A percentile compares a stretch with the other conserved stretches of the same genome.
phyloP scores from a whole-genome alignment of 2,888 invertebrate species.

The Stenoptilia bipunctidactyla region DNA sequence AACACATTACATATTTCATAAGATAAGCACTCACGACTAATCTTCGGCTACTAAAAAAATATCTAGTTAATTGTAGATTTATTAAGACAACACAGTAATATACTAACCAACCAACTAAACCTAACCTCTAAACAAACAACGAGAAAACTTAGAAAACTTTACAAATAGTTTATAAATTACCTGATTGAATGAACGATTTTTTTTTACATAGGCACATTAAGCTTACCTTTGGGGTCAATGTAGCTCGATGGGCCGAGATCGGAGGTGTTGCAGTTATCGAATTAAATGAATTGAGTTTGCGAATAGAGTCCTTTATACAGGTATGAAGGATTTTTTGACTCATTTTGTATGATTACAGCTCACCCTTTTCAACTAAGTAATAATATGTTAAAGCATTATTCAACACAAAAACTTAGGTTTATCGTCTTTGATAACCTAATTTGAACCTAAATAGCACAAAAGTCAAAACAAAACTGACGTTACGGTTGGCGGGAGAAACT shows the following conservation, averaged over 20 bases:
- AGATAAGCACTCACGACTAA: not conserved
- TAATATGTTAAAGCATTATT: slow-evolving; percentile 25
- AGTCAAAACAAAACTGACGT: slow-evolving; percentile 19
- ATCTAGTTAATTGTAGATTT: no score
- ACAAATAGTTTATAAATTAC: no score
- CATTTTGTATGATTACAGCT: slow-evolving; percentile 31
- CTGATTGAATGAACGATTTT: no score
- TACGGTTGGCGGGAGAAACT: not conserved
- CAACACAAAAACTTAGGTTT: slow-evolving; percentile 27
- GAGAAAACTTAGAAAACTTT: no score
- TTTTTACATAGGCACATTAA: no score
- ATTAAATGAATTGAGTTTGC: slow-evolving; percentile 23
- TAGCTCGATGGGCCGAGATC: no score
- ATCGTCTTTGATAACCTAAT: slow-evolving; percentile 57
- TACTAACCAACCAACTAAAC: no score
- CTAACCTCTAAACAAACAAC: no score
- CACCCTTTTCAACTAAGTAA: slow-evolving; percentile 17
- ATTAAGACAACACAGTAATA: no score
- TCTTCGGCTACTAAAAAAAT: no score
- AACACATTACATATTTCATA: not conserved
- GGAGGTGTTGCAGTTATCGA: slow-evolving; percentile 18
- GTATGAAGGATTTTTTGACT: slow-evolving; percentile 30
- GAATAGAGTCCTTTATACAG: slow-evolving; percentile 27
- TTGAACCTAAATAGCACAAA: slow-evolving; percentile 32
- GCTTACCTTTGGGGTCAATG: no score